A percentile compares a stretch with the other conserved stretches of the same genome.
Evolutionary conservation across 2,797 vertebrate genomes (phyloP).

Genomic region (Molossus molossus): DNA sequence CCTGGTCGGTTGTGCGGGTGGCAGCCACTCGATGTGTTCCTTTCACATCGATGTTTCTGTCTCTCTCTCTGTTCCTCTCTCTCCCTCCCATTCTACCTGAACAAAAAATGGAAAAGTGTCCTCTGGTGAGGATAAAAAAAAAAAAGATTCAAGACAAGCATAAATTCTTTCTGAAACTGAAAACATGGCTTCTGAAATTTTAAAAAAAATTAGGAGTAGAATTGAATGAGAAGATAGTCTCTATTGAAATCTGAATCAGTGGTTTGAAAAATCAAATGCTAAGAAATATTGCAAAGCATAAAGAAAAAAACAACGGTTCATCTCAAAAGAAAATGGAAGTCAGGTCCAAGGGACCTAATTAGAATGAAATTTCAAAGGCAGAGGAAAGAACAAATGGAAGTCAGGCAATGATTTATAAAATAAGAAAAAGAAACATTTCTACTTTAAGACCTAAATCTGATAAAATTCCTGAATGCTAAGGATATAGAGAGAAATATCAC

Average conservation of each 20-base stretch:
- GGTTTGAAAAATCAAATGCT: conserved; percentile 26
- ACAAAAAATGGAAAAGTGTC: too few relatives aligned
- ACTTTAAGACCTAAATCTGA: conserved; percentile 28
- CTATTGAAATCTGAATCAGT: conserved; percentile 25
- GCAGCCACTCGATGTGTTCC: too few relatives aligned
- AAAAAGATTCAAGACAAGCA: not conserved
- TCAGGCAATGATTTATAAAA: conserved; percentile 1
- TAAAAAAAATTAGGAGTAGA: conserved; percentile 27
- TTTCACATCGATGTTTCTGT: too few relatives aligned
- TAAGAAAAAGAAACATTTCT: not conserved
- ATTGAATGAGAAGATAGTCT: not conserved
- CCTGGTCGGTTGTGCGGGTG: too few relatives aligned
- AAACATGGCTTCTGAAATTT: not conserved
- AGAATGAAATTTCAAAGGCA: not conserved
- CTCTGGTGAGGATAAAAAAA: too few relatives aligned
- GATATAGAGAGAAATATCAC: not conserved
- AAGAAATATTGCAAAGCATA: conserved; percentile 28
- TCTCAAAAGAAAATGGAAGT: not conserved
- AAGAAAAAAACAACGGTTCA: not conserved
- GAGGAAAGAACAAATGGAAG: not conserved
- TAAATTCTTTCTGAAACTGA: conserved; percentile 36
- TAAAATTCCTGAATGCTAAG: conserved; percentile 16
- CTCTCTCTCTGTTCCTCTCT: too few relatives aligned
- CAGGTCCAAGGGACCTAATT: not conserved
- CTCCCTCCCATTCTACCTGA: too few relatives aligned